Conservation (phyloP, 2,113 vertebrate species). For the Pygoscelis antarcticus region DNA sequence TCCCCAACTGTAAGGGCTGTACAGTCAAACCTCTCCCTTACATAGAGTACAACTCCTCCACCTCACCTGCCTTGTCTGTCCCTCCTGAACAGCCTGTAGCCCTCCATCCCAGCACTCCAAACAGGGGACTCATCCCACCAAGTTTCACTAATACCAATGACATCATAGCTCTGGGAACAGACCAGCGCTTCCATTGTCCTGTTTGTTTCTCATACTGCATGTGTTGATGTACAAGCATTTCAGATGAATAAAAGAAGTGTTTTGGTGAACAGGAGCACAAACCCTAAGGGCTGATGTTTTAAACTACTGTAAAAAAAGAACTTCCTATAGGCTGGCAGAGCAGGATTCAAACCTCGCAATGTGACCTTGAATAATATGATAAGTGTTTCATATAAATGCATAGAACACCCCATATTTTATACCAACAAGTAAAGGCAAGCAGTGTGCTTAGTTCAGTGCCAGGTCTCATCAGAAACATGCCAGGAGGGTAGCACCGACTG, state of each 20-base stretch:
- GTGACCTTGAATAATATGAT: not conserved
- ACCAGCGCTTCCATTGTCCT: not conserved
- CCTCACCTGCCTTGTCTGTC: not conserved
- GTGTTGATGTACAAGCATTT: not conserved
- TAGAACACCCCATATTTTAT: not conserved
- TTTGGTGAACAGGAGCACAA: not conserved
- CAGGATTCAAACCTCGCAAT: not conserved
- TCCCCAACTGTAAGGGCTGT: not conserved
- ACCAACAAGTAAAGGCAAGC: not conserved
- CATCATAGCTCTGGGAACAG: not conserved
- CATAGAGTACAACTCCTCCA: not conserved
- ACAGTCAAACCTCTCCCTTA: not conserved
- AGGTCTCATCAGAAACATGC: not conserved
- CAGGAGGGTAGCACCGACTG: not conserved
- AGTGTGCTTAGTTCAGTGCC: not conserved
- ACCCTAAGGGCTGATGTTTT: not conserved
- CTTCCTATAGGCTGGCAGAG: not conserved
- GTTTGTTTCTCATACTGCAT: not conserved
- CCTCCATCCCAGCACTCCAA: not conserved
- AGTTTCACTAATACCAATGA: not conserved
- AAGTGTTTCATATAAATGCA: not conserved
- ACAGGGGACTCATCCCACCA: not conserved
- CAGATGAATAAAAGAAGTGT: not conserved
- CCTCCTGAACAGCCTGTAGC: not conserved
- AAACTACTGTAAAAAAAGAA: not conserved